Percentiles rank a stretch among this genome's conserved stretches.
Evolutionary conservation across 2,888 invertebrate species (phyloP).

Genomic region (Myathropa florea): DNA sequence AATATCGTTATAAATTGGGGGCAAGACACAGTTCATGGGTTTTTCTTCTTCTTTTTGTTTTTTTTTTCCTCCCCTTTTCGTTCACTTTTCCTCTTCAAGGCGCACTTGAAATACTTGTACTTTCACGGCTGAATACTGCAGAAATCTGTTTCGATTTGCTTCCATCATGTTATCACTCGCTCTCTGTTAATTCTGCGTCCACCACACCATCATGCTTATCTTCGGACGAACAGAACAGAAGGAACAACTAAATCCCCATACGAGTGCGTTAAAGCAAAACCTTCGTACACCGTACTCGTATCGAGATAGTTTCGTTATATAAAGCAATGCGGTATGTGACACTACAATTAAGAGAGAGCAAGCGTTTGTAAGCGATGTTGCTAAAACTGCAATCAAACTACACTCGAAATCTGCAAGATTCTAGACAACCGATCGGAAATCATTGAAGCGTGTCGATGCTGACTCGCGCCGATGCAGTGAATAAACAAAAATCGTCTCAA

Average conservation of each 20-base stretch:
- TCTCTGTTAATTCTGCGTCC: constrained; percentile 14
- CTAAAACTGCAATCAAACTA: background rate
- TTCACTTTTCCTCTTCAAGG: constrained; percentile 35
- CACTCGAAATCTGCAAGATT: constrained; percentile 21
- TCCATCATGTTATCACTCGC: constrained; percentile 22
- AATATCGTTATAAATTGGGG: constrained; percentile 13
- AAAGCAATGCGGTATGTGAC: constrained; percentile 36
- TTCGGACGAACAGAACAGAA: constrained; percentile 11
- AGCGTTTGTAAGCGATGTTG: background rate
- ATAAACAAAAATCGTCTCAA: constrained; percentile 4
- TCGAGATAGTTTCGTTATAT: background rate
- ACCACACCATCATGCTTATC: constrained; percentile 23
- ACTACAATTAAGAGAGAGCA: constrained; percentile 52
- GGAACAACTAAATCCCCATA: background rate
- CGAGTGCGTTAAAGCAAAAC: background rate
- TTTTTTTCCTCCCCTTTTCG: background rate
- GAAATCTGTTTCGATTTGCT: background rate
- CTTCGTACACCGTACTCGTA: background rate
- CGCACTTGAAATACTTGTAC: constrained; percentile 22
- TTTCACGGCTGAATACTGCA: constrained; percentile 3
- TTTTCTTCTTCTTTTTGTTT: background rate
- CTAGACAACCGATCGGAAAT: constrained; percentile 20
- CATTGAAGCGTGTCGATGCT: constrained; percentile 20
- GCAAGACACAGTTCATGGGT: background rate
- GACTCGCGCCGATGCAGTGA: constrained; percentile 43